Evolutionary conservation across 2,888 invertebrate species (phyloP).

Genomic region (Allophyes oxyacanthae): DNA sequence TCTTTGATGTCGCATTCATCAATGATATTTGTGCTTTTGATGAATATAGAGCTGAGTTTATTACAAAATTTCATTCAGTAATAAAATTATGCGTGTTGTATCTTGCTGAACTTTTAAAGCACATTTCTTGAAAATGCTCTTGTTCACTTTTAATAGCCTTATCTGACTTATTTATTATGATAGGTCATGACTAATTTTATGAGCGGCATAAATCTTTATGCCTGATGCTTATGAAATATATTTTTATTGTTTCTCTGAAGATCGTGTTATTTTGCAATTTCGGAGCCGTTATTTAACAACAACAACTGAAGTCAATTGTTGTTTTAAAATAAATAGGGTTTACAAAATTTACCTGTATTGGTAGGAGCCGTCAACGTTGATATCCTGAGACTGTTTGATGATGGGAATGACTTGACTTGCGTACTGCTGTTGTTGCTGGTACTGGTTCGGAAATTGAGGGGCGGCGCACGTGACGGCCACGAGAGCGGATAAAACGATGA

Average conservation of each 20-base stretch:
- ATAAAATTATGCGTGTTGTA: not conserved
- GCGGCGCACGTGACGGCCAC: conserved; percentile 78
- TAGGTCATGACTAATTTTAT: conserved; percentile 26
- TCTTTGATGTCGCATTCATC: not conserved
- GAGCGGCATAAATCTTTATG: conserved; percentile 22
- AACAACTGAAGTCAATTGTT: too few species aligned
- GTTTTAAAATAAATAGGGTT: conserved; percentile 5
- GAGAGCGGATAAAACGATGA: conserved; percentile 76
- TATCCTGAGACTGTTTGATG: conserved; percentile 87
- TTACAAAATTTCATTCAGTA: too few species aligned
- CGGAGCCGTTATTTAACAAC: conserved; percentile 1
- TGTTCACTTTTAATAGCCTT: conserved; percentile 11
- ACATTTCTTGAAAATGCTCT: conserved; percentile 19
- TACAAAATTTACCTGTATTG: conserved; percentile 87
- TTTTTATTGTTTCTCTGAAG: conserved; percentile 31
- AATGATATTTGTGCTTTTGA: not conserved
- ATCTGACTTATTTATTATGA: conserved; percentile 30
- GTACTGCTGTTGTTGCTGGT: conserved; percentile 69
- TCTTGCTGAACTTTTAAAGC: conserved; percentile 3
- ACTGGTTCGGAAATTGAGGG: conserved; percentile 71
- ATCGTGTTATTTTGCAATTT: conserved; percentile 29
- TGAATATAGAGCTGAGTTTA: not conserved
- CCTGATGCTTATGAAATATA: conserved; percentile 16
- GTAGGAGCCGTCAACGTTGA: conserved; percentile 89
- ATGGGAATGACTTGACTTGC: conserved; percentile 88